A percentile compares a stretch with the other conserved stretches of the same genome.
Conservation (phyloP, 2,888 invertebrate genomes). For the Drosophila mimetica region DNA sequence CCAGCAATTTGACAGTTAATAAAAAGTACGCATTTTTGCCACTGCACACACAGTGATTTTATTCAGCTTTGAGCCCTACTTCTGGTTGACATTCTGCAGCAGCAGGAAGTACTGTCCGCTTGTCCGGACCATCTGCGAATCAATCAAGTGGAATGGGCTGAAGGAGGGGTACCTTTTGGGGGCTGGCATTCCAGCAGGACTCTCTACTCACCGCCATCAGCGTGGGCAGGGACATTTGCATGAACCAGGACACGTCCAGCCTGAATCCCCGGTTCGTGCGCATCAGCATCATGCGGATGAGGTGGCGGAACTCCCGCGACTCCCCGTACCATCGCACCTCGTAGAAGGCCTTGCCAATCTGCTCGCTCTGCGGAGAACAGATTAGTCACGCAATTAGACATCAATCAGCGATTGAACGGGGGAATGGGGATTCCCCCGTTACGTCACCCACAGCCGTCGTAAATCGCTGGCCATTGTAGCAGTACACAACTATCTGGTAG, state of each 20-base stretch:
- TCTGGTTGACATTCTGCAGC: conserved; percentile 70
- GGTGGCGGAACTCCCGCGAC: conserved; percentile 66
- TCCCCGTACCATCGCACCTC: conserved; percentile 76
- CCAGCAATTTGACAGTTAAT: background rate
- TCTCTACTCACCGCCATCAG: conserved; percentile 72
- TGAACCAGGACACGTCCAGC: conserved; percentile 80
- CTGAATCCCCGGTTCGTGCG: conserved; percentile 67
- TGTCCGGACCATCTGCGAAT: conserved; percentile 75
- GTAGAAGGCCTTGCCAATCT: conserved; percentile 72
- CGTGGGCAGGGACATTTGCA: conserved; percentile 78
- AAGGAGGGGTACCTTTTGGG: background rate
- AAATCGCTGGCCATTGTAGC: conserved; percentile 79
- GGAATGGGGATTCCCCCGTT: conserved; percentile 4
- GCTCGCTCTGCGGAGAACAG: conserved; percentile 58
- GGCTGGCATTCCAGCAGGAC: background rate
- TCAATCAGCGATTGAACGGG: background rate
- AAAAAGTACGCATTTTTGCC: conserved; percentile 2
- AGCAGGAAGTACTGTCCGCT: conserved; percentile 81
- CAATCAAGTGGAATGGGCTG: conserved; percentile 14
- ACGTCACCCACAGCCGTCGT: conserved; percentile 55
- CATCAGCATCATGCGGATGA: conserved; percentile 78
- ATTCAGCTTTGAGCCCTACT: conserved; percentile 36
- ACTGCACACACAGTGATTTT: conserved; percentile 1
- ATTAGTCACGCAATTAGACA: conserved; percentile 20
- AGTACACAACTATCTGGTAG: conserved; percentile 76